phyloP scores from a whole-genome alignment of 2,113 vertebrate genomes.

The Gymnocephalus cernua region DNA sequence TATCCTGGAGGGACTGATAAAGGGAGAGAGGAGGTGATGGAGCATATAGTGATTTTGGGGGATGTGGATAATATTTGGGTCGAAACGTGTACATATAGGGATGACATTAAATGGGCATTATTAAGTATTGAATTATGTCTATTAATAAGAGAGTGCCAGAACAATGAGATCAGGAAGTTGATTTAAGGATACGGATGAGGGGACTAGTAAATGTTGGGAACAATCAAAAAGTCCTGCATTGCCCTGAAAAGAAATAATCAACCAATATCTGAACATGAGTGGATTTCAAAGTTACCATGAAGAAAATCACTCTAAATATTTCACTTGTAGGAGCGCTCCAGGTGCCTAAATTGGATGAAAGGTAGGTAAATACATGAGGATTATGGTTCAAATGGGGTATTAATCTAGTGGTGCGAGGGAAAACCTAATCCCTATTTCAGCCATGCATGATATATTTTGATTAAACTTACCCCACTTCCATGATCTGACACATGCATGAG shows the following conservation, averaged over 20 bases:
- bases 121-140: constrained; percentile 22
- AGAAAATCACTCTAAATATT: constrained; percentile 7
- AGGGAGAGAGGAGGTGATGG: not conserved
- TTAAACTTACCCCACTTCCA: constrained; percentile 17
- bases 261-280: not conserved
- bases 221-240: constrained; percentile 2
- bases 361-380: constrained; percentile 41
- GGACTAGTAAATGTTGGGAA: not conserved
- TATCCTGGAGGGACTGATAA: no score
- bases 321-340: constrained; percentile 1
- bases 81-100: constrained; percentile 16
- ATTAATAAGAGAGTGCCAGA: constrained; percentile 15
- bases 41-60: constrained; percentile 1
- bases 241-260: constrained; percentile 2
- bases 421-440: constrained; percentile 51
- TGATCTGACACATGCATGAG: constrained; percentile 14
- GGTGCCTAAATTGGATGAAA: constrained; percentile 24
- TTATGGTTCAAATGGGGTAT: constrained; percentile 29
- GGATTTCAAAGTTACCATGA: constrained; percentile 29
- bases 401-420: constrained; percentile 45
- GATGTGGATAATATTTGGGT: not conserved
- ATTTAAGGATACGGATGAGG: not conserved
- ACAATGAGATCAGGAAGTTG: constrained; percentile 13
- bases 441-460: constrained; percentile 46
- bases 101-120: constrained; percentile 16